These are phyloP conservation scores for Pandemis heparana DNA, from an alignment of 2,888 invertebrate species.

Conservation along the genomic window DNA sequence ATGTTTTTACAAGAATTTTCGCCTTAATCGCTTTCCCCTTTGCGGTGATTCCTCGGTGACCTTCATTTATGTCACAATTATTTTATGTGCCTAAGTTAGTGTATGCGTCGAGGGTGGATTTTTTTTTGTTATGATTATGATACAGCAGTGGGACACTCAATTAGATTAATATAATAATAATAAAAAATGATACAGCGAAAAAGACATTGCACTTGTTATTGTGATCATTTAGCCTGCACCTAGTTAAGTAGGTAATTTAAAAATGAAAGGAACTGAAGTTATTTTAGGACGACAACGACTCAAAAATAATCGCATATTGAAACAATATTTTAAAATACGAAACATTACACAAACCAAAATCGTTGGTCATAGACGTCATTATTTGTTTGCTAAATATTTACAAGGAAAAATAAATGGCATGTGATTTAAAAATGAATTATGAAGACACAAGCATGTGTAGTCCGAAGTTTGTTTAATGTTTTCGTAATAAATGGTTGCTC, in stretches of 20 bases:
- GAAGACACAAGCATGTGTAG: slow-evolving; percentile 11
- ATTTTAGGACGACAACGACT: neutral
- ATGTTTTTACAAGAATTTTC: no score
- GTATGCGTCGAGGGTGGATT: no score
- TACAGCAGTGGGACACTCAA: no score
- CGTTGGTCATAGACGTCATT: neutral
- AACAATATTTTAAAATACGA: neutral
- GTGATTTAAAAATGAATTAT: slow-evolving; percentile 28
- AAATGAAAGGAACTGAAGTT: neutral
- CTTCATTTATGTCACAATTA: no score
- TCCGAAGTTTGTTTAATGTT: slow-evolving; percentile 22
- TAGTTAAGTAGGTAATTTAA: neutral
- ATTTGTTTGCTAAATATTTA: neutral
- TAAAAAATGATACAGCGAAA: no score
- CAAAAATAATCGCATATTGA: neutral
- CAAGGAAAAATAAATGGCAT: slow-evolving; percentile 13
- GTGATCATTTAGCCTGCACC: no score
- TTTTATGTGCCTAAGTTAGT: no score
- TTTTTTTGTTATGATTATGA: no score
- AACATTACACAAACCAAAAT: neutral
- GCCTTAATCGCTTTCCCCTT: no score
- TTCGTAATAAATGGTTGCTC: slow-evolving; percentile 20
- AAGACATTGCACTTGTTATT: no score
- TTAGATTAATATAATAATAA: no score
- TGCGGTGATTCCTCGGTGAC: no score